Base-by-base conservation (phyloP, 2,888 invertebrate genomes). In the Protula sp. region DNA sequence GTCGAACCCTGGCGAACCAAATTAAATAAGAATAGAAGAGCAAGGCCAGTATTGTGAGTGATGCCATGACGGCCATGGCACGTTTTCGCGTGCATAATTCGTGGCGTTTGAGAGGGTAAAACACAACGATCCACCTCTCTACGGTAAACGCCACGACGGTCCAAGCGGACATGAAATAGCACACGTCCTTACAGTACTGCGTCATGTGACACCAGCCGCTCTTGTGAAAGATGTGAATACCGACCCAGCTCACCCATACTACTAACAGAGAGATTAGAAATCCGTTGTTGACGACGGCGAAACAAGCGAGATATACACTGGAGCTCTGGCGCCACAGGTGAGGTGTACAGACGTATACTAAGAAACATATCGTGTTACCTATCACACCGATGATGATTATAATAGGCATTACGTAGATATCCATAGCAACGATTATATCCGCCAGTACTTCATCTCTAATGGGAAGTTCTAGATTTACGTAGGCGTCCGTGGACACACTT, bases 261-360 rank as follows among this genome's bases (percentile, higher is more conserved):
- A 75, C 55, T 51, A 90, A 83, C 2, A 90, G 79, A 19, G 86
- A 86, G 0, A 87, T 68, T n/a, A 92, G 81, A 70, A 90, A 91
- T 0, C 88, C 83, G 0, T 89, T 89, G 78, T 92, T 92, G 63
- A 89, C 89, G 1, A 89, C 78, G 0, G 90, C 90, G 55, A 92
- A 79, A 0, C 88, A 89, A 0, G 89, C 87, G 67, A 92, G 81
- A 76, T 92, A 92, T 68, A 88, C 87, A 64, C 88, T 88, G 0
- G 90, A 90, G 0, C 91, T 89, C 26, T 88, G 85, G 52, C 87
- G 84, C 22, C 87, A 82, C 56, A 91, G 81, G 65, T 58, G 24
- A 9, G 89, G 89, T 38, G 88, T 88, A 53, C 83, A 84, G 67
- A 87, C 87, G 74, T 92, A 91, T 0, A 91, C 88, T 65, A 86